Base-by-base conservation (phyloP, 2,888 invertebrate genomes). In the Odontocerum albicorne region DNA sequence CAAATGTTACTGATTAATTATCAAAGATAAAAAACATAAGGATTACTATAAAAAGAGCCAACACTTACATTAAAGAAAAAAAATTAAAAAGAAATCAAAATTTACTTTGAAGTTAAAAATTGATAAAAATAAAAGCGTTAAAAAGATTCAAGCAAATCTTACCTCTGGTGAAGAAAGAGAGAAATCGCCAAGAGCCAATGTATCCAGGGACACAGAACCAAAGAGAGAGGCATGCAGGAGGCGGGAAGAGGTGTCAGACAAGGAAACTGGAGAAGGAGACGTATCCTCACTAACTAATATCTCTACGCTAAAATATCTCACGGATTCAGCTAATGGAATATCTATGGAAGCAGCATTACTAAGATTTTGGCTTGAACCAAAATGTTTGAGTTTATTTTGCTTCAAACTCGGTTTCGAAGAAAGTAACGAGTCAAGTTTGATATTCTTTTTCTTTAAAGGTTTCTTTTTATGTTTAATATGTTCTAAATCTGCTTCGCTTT, bases 221-320 rank as follows among this genome's bases (percentile, higher is more conserved):
- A 60, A 60, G 31, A 52, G 40, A 8, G 60, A 60, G 13, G 55
- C 57, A 53, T 53, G 60, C 55, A 60, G 31, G 16, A 46, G 49
- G 13, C 20, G 15, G n/a, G 60, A 60, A 27, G 55, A 46, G 16
- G 55, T 38, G 10, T 49, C 52, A 22, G 60, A 60, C 17, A 40
- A 44, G 19, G 44, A 33, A n/a, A 16, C 27, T 12, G 52, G 33
- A 44, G 8, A 17, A 12, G 21, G 17, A 17, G 33, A 27, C 16
- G 22, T 33, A 13, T 43, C 47, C 12, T 49, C 53, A 12, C 35
- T 55, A 19, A 49, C 40, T 17, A 60, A 32, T 7, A 60, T 49
- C 43, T 55, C 55, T 6, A 44, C 60, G 32, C 60, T 60, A 21
- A 43, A 55, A 49, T 58, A 60, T 19, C 46, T 43, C 8, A 52